Conservation (phyloP, 2,113 vertebrate species). For the Cephalophus harveyi region DNA sequence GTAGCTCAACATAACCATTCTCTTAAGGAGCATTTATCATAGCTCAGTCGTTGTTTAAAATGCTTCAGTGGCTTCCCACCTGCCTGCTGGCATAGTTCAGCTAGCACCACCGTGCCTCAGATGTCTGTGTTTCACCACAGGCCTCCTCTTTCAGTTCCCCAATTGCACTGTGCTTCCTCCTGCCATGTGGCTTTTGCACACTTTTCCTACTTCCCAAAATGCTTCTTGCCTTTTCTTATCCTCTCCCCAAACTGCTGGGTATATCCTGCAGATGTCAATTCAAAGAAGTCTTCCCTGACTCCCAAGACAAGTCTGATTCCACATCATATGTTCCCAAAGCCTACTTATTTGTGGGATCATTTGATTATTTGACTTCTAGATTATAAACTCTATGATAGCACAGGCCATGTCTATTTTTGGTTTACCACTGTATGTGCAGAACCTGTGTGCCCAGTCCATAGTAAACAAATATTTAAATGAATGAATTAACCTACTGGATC, state of each 20-base stretch:
- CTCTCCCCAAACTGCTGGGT: background rate
- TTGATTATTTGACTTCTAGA: background rate
- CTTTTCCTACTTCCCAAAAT: background rate
- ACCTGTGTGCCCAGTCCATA: background rate
- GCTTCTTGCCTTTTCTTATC: background rate
- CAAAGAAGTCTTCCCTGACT: background rate
- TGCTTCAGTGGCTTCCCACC: background rate
- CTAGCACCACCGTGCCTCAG: background rate
- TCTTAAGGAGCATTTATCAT: background rate
- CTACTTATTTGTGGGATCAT: background rate
- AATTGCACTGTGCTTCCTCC: background rate
- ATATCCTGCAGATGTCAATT: background rate
- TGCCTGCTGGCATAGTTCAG: background rate
- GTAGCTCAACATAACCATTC: background rate
- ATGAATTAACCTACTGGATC: background rate
- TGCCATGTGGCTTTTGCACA: background rate
- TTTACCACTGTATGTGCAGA: background rate
- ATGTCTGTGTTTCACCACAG: background rate
- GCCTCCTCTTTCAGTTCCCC: background rate
- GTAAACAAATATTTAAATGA: constrained; percentile 1
- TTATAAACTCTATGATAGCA: background rate
- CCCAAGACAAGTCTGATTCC: background rate
- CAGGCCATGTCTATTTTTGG: background rate
- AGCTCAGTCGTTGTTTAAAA: background rate
- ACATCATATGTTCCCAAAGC: background rate